Conservation (phyloP, 2,113 vertebrate species). For the Micronycteris hirsuta region DNA sequence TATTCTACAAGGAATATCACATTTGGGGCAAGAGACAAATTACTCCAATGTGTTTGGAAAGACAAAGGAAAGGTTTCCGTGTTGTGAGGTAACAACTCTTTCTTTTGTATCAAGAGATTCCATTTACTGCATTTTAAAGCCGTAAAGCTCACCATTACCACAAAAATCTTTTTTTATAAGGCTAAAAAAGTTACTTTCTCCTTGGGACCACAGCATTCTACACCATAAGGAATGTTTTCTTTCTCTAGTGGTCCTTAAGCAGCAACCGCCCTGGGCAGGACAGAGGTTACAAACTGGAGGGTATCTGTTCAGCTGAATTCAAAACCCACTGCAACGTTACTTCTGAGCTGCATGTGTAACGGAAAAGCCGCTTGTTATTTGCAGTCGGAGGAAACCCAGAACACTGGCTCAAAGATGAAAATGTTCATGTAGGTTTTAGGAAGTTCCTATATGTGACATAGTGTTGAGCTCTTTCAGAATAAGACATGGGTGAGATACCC, state of each 20-base stretch:
- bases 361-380: background rate
- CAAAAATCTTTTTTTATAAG: background rate
- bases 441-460: background rate
- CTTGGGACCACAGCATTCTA: background rate
- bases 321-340: background rate
- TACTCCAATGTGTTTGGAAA: slow-evolving; percentile 52
- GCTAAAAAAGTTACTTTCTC: background rate
- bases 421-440: background rate
- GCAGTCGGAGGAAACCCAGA: background rate
- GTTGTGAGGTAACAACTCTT: background rate
- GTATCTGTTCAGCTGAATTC: background rate
- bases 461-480: background rate
- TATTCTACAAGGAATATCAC: slow-evolving; percentile 63
- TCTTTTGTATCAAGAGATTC: background rate
- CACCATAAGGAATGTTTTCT: background rate
- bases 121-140: background rate
- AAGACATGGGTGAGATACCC: background rate
- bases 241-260: background rate
- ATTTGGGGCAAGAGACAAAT: slow-evolving; percentile 71
- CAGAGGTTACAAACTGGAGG: background rate
- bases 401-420: background rate
- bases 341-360: background rate
- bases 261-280: background rate
- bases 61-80: background rate
- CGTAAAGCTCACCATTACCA: background rate